Evolutionary conservation across 2,888 invertebrate species (phyloP), one percentile per base, ranked within the genome.

Genomic region (Spicauda simplicius): DNA sequence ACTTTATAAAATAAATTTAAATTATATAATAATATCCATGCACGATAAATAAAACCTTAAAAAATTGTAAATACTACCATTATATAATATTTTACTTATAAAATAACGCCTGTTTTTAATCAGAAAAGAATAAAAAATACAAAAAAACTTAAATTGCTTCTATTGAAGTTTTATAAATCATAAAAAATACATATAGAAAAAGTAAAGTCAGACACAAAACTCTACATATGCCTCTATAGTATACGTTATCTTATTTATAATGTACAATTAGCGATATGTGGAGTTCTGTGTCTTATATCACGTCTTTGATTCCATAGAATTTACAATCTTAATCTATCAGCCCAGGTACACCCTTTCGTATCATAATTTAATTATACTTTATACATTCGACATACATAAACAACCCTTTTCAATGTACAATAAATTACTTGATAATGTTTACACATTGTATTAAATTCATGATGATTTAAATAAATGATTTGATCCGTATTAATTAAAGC

Each of bases 371-470:
- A 59, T n/a, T 55, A 54, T 70, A 66, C 70, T 71, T 69, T 70
- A 72, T 56, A 62, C 65, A 69, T 56, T 71, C 62, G 63, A 72
- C 69, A 71, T 58, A 37, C 37, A 69, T 64, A 64, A 74, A 71
- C 68, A 74, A 76, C 72, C 71, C 63, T 75, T 73, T 76, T 73
- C 73, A 79, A 85, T 83, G 77, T 87, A 86, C 82, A 83, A 84
- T 83, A 84, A 82, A 85, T 84, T 82, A 72, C 75, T 64, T 54
- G 68, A 55, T 55, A 64, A 52, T 52, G 52, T 64, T 37, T 30
- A 57, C 52, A 53, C 50, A 41, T 37, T 67, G 65, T 67, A 58
- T 60, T 50, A 53, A 61, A 67, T 57, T 57, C 54, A 45, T 50
- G 30, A 64, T 56, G 45, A 48, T 48, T 64, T 63, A 55, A 48